These are phyloP conservation scores for Sciaenops ocellatus DNA, from an alignment of 2,797 vertebrate species.

Conservation along the genomic window DNA sequence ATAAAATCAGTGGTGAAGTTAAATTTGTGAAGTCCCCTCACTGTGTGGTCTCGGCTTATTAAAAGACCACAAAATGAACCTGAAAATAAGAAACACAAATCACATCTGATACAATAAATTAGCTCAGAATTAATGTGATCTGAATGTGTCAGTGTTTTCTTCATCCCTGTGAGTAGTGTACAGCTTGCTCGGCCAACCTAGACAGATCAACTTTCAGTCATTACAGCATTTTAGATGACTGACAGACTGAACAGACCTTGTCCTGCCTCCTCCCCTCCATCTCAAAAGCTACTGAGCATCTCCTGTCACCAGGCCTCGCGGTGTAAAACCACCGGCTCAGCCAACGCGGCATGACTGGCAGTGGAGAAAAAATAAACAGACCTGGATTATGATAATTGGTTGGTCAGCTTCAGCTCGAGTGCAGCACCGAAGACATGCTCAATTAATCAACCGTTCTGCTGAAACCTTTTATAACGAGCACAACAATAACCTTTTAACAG, in stretches of 20 bases:
- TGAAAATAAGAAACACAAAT: slow-evolving; percentile 44
- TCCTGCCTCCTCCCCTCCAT: slow-evolving; percentile 39
- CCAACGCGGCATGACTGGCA: slow-evolving; percentile 72
- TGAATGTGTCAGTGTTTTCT: slow-evolving; percentile 50
- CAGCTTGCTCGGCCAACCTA: slow-evolving; percentile 36
- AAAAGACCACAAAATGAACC: slow-evolving; percentile 20
- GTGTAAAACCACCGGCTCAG: slow-evolving; percentile 67
- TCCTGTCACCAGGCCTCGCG: slow-evolving; percentile 71
- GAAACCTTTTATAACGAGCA: slow-evolving; percentile 87
- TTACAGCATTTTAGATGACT: slow-evolving; percentile 62
- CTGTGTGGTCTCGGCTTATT: slow-evolving; percentile 40
- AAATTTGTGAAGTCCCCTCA: background rate
- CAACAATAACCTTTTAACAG: slow-evolving; percentile 90
- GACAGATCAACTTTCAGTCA: slow-evolving; percentile 67
- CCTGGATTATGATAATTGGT: slow-evolving; percentile 92
- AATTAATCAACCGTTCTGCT: slow-evolving; percentile 92
- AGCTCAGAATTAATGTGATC: slow-evolving; percentile 32
- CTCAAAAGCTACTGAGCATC: slow-evolving; percentile 68
- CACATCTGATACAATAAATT: slow-evolving; percentile 47
- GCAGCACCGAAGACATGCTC: slow-evolving; percentile 82
- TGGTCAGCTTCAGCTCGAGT: slow-evolving; percentile 84
- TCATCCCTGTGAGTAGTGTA: slow-evolving; percentile 24
- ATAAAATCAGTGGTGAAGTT: slow-evolving; percentile 20
- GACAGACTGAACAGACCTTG: slow-evolving; percentile 68
- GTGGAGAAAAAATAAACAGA: slow-evolving; percentile 90